Evolutionary conservation across 2,113 vertebrate species (phyloP).

Genomic region (Phasianus colchicus): DNA sequence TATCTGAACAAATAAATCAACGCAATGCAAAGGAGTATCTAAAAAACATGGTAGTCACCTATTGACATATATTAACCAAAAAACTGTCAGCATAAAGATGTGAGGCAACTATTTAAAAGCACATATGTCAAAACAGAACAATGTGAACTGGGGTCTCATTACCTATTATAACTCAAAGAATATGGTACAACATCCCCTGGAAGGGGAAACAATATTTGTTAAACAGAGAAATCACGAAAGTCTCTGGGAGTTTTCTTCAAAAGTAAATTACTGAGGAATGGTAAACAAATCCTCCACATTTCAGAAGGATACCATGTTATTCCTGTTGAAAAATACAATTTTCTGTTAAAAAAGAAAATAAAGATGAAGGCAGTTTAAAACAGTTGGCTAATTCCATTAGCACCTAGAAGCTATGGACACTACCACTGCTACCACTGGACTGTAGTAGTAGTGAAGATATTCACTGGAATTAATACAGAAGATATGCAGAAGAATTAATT

Average conservation of each 20-base stretch:
- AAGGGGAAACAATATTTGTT: background rate
- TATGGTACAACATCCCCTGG: background rate
- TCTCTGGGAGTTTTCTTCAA: background rate
- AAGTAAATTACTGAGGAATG: background rate
- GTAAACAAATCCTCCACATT: background rate
- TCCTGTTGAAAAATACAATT: background rate
- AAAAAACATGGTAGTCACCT: background rate
- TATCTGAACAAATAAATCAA: constrained; percentile 17
- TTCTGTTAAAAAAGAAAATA: background rate
- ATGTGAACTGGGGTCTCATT: background rate
- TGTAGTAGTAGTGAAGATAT: background rate
- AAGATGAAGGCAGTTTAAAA: background rate
- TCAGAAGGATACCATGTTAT: background rate
- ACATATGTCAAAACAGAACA: background rate
- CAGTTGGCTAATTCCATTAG: background rate
- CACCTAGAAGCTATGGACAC: background rate
- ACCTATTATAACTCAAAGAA: background rate
- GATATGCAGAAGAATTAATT: background rate
- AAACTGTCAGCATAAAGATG: constrained; percentile 1
- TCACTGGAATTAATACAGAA: background rate
- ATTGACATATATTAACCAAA: constrained; percentile 24
- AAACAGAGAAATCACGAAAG: background rate
- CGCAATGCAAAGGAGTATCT: background rate
- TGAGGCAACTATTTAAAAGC: background rate
- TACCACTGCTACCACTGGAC: background rate